Conservation (phyloP, 2,797 vertebrate species). For the Acestrorhynchus altus region DNA sequence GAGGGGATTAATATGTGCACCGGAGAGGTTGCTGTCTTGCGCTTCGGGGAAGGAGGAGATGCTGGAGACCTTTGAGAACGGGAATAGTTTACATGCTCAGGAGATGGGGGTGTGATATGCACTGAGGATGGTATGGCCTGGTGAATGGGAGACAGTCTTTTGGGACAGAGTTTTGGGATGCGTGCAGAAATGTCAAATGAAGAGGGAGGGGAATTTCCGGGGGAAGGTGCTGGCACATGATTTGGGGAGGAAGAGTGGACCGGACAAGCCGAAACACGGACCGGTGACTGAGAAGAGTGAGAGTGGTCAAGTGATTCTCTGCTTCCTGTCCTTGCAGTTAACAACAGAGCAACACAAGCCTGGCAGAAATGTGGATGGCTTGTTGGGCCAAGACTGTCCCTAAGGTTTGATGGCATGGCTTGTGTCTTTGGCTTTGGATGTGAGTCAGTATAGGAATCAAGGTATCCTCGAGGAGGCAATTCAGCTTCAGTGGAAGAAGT, state of each 20-base stretch:
- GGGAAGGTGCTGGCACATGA: conserved; percentile 43
- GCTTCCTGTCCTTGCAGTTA: conserved; percentile 55
- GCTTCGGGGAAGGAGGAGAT: conserved; percentile 20
- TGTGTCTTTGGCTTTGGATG: conserved; percentile 48
- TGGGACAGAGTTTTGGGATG: not conserved
- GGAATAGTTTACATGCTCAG: conserved; percentile 24
- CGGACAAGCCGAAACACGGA: conserved; percentile 12
- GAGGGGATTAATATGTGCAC: conserved; percentile 31
- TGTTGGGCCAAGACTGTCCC: conserved; percentile 49
- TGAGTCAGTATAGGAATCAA: not conserved
- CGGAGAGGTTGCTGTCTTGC: conserved; percentile 27
- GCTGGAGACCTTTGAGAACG: conserved; percentile 10
- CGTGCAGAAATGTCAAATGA: not conserved
- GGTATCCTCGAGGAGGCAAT: not conserved
- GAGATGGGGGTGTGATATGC: conserved; percentile 39
- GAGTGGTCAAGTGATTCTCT: conserved; percentile 52
- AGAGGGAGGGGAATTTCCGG: not conserved
- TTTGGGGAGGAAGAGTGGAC: conserved; percentile 27
- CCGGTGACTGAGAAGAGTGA: conserved; percentile 11
- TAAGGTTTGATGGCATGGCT: conserved; percentile 47
- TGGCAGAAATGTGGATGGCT: conserved; percentile 59
- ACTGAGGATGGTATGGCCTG: conserved; percentile 7
- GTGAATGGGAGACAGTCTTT: not conserved
- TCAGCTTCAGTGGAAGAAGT: not conserved
- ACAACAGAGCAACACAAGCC: conserved; percentile 64